These are phyloP conservation scores for Tinea trinotella DNA, from an alignment of 2,888 invertebrate species.

Conservation along the genomic window DNA sequence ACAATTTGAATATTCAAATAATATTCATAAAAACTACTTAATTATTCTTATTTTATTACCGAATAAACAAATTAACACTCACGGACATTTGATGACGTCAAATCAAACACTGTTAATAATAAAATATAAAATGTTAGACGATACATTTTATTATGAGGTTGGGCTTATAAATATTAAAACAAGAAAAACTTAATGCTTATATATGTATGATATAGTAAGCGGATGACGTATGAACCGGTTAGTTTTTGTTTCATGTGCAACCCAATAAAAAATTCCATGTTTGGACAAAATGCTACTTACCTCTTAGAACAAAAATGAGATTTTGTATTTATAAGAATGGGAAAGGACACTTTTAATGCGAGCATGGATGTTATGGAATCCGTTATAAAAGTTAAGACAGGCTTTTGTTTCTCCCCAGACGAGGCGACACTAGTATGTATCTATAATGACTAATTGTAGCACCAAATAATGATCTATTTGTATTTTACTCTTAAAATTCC, in stretches of 20 bases:
- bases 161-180: neutral
- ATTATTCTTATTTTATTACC: neutral
- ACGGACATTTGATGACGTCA: neutral
- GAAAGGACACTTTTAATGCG: too few relatives aligned
- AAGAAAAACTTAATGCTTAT: conserved; percentile 10
- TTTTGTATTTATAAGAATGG: too few relatives aligned
- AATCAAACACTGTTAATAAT: neutral
- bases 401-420: too few relatives aligned
- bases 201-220: neutral
- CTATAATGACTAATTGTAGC: too few relatives aligned
- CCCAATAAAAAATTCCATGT: neutral
- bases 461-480: too few relatives aligned
- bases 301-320: too few relatives aligned
- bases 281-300: too few relatives aligned
- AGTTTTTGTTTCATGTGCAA: neutral
- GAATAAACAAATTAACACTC: neutral
- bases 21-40: neutral
- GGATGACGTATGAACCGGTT: conserved; percentile 1
- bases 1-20: neutral
- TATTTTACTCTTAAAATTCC: too few relatives aligned
- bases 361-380: too few relatives aligned
- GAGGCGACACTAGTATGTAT: too few relatives aligned
- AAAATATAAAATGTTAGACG: neutral
- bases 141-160: neutral
- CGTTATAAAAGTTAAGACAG: too few relatives aligned